Base-by-base conservation (phyloP, 2,113 vertebrate genomes). In the Ceyx melanurus region DNA sequence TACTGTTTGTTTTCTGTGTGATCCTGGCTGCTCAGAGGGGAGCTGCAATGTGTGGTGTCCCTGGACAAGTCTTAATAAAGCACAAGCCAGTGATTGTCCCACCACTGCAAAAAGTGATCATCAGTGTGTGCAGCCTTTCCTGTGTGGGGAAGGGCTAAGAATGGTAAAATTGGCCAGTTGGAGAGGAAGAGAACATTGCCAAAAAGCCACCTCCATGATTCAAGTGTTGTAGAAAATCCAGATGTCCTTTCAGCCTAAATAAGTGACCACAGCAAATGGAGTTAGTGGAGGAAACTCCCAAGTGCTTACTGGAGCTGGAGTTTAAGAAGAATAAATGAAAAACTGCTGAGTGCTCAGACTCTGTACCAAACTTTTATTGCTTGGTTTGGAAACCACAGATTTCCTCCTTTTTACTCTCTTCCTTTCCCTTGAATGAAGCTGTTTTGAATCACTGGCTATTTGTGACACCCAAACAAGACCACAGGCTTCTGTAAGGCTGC, bases 401-500 rank as follows among this genome's bases (percentile, higher is more conserved):
- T 95, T 95, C 94, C 82, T 88, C 61, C 79, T 68, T 90, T 78
- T 86, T 89, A 77, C 64, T 93, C 64, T 93, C 60, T 75, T 95
- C 45, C 66, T 78, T 94, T 93, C 82, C 77, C 77, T 86, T 3
- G 1, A 79, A 90, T 82, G 84, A 92, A 90, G 88, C 89, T 86
- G 87, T 37, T 92, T 89, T 91, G 92, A 93, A 53, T 96, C 92
- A 93, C 1, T 95, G 94, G 88, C 75, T 88, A 8, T 94, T 94
- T 65, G 79, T 95, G 89, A 94, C 89, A 86, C 94, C 92, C 94
- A 94, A 26, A 35, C 8, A 64, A 94, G 82, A 95, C 95, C 96
- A 92, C 96, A 96, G 95, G 68, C 92, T 95, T 92, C 94, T 95
- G 91, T 91, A 61, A 83, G 68, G 82, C 87, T 96, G 93, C 79